Base-by-base conservation (phyloP, 2,888 invertebrate species). In the Odontothrips loti region DNA sequence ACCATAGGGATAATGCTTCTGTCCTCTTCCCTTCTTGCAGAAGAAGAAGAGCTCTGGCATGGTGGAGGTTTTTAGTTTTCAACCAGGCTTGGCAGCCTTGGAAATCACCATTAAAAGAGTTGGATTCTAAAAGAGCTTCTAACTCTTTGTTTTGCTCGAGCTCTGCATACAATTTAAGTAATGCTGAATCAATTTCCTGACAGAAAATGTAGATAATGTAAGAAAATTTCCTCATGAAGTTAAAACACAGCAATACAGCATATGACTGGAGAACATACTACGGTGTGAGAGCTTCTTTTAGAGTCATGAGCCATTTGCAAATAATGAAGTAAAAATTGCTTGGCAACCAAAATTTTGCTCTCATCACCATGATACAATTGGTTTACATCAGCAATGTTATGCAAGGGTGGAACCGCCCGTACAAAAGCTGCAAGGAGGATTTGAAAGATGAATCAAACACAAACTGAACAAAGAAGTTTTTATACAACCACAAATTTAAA, bases 351-450 rank as follows among this genome's bases (percentile, higher is more conserved):
- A 10, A 87, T 84, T 80, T 85, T 83, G 47, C 84, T 84, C 17
- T 84, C 83, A 82, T 88, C 85, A 23, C 86, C 86, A 80, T 85
- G 85, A 47, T 86, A 85, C 81, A 89, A 84, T 83, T 88, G 87
- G 82, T 85, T 85, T 20, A 89, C 85, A 84, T 89, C 88, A 1
- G 88, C 87, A 79, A 89, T 88, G 81, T 87, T 87, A 83, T 89
- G 89, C 3, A 89, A 86, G 0, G 88, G 86, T 8, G 89, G 89
- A 17, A 87, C 84, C n/a, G 86, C 84, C 34, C 88, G 86, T 1
- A 87, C 86, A 84, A 89, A 89, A 81, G 85, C 86, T 75, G 58
- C 20, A 2, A 15, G 15, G 6, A 58, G n/a, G 20, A 58, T 58
- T 58, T 15, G 15, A 58, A 58, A 15, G 20, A 75, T 27, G 51